phyloP scores from a whole-genome alignment of 2,113 vertebrate genomes.

The Myodes glareolus region DNA sequence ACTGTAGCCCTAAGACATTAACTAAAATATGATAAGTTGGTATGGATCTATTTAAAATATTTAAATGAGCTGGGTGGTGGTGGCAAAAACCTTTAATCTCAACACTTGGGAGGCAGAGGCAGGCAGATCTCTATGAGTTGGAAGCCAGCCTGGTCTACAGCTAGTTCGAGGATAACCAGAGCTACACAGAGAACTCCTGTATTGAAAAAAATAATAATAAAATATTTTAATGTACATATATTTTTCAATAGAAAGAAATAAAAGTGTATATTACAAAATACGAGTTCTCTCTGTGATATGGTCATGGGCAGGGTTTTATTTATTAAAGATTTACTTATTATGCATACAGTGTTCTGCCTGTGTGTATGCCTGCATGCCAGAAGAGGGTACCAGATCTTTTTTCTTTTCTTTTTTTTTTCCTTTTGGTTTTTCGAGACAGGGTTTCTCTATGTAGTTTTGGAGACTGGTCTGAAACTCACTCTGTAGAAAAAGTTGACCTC shows the following conservation, averaged over 20 bases:
- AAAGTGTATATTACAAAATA: constrained; percentile 48
- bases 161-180: neutral
- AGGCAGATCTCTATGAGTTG: neutral
- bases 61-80: neutral
- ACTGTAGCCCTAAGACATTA: neutral
- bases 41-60: neutral
- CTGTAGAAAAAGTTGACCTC: too few species aligned
- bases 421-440: too few species aligned
- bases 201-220: neutral
- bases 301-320: neutral
- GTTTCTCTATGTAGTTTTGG: too few species aligned
- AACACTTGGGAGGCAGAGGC: neutral
- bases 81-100: neutral
- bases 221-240: neutral
- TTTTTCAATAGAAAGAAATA: neutral
- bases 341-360: too few species aligned
- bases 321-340: too few species aligned
- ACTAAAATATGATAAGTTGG: constrained; percentile 24
- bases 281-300: constrained; percentile 11
- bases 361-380: too few species aligned
- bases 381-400: too few species aligned
- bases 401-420: too few species aligned
- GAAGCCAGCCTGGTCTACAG: neutral
- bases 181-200: neutral
- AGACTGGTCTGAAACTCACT: too few species aligned